Conservation (phyloP, 2,113 vertebrate species). For the Laticauda laticaudata region DNA sequence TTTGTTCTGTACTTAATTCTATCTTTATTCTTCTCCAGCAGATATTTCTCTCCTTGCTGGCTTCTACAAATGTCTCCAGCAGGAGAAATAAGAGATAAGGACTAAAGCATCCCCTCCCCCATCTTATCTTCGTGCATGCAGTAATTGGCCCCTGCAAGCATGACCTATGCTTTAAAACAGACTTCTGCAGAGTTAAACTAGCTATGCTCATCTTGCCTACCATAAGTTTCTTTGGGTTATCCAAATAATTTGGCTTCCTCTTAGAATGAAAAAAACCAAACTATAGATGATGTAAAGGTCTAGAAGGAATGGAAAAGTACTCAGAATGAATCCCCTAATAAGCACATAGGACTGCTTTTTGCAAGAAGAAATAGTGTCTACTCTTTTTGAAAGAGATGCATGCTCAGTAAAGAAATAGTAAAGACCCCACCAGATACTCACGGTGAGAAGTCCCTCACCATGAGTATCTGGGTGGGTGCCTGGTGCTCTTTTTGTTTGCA, state of each 20-base stretch:
- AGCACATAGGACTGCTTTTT: neutral
- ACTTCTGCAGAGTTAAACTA: neutral
- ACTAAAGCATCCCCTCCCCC: neutral
- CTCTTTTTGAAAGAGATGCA: conserved; percentile 17
- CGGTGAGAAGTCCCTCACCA: neutral
- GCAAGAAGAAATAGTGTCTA: conserved; percentile 8
- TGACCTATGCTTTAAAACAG: neutral
- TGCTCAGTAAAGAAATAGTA: neutral
- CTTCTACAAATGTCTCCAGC: neutral
- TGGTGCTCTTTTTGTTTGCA: conserved; percentile 4
- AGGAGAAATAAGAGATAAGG: neutral
- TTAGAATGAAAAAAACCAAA: neutral
- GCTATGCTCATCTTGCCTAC: neutral
- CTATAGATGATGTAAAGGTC: neutral
- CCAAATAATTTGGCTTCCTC: neutral
- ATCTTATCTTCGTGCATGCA: neutral
- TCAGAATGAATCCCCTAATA: conserved; percentile 7
- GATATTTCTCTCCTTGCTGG: neutral
- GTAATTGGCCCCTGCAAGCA: neutral
- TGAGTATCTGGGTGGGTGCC: neutral
- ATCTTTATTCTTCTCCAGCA: neutral
- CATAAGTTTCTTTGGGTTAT: neutral
- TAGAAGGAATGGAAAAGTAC: neutral
- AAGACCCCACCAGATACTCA: too few relatives aligned
- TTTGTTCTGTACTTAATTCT: neutral